Evolutionary conservation across 1,140 invertebrate genomes (phyloP).

Genomic region (Philotrypesis tridentata): DNA sequence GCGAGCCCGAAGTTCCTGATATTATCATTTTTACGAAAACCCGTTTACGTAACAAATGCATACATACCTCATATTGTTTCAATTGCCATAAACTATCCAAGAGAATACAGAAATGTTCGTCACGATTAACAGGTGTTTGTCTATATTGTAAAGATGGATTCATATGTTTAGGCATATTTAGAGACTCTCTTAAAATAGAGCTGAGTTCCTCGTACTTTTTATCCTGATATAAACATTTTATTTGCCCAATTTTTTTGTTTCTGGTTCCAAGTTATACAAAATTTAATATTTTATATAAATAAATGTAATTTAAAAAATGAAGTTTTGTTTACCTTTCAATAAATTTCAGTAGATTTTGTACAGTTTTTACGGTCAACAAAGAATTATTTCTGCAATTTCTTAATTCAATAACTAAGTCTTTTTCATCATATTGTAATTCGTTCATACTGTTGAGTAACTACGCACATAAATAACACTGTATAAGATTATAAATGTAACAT

Average conservation of each 20-base stretch:
- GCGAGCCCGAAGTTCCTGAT: too few species aligned
- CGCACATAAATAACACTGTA: neutral
- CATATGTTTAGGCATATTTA: conserved; percentile 72
- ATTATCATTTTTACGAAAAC: too few species aligned
- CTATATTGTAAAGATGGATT: conserved; percentile 59
- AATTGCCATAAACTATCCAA: conserved; percentile 82
- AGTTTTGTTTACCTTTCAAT: conserved; percentile 66
- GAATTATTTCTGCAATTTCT: conserved; percentile 74
- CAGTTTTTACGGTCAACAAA: conserved; percentile 67
- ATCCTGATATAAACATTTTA: conserved; percentile 77
- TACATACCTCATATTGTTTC: conserved; percentile 71
- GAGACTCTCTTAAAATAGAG: conserved; percentile 79
- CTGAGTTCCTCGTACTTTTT: conserved; percentile 80
- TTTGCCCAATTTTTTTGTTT: conserved; percentile 74
- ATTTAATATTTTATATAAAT: conserved; percentile 6
- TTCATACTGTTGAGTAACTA: conserved; percentile 68
- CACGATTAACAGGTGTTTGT: conserved; percentile 71
- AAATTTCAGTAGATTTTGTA: conserved; percentile 72
- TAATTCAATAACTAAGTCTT: conserved; percentile 66
- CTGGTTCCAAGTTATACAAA: conserved; percentile 58
- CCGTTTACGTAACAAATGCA: too few species aligned
- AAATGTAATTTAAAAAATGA: conserved; percentile 51
- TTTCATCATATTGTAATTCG: conserved; percentile 60
- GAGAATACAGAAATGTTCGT: conserved; percentile 78
- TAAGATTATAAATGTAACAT: too few species aligned